Base-by-base conservation (phyloP, 2,113 vertebrate species). In the Tetrao urogallus region DNA sequence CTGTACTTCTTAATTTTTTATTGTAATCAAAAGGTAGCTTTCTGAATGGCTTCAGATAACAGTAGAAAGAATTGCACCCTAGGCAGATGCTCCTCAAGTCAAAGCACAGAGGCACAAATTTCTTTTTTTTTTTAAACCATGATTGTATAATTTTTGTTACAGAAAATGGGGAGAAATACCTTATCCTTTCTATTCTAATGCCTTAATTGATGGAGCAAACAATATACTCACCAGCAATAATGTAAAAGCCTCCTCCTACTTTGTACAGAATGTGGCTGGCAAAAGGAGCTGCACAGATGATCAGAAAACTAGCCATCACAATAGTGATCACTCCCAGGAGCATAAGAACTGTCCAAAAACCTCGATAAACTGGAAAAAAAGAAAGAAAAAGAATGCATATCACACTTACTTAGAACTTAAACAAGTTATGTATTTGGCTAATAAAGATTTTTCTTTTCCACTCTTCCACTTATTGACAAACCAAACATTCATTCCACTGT, bases 281-380 rank as follows among this genome's bases (percentile, higher is more conserved):
- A 82, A 99, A 99, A 8, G 99, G 99, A 89, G 99, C 99, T 17
- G 99, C 99, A 36, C 99, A 99, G 97, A 99, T 99, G 97, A 99
- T 98, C 96, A 99, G 22, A 95, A 99, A 99, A 50, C 99, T 99
- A 2, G 96, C 99, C 0, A 96, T 93, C 89, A 99, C 82, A 10
- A 98, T 97, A 16, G 99, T 96, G 3, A 97, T 94, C 42, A 99
- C 98, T 7, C 99, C 99, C 48, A 99, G 96, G 30, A 99, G 98
- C 98, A 99, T 98, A 43, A 99, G 98, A 90, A 99, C 90, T 19
- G 98, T 99, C 99, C 99, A 99, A 97, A 99, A 99, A 63, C 99
- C 98, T 89, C 99, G 98, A 97, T 99, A 99, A 97, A 99, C 99
- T 99, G 92, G 42, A 90, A 58, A 83, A 38, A 91, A 56, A 34